Evolutionary conservation across 2,797 vertebrate species (phyloP).

Genomic region (Pelobates cultripes): DNA sequence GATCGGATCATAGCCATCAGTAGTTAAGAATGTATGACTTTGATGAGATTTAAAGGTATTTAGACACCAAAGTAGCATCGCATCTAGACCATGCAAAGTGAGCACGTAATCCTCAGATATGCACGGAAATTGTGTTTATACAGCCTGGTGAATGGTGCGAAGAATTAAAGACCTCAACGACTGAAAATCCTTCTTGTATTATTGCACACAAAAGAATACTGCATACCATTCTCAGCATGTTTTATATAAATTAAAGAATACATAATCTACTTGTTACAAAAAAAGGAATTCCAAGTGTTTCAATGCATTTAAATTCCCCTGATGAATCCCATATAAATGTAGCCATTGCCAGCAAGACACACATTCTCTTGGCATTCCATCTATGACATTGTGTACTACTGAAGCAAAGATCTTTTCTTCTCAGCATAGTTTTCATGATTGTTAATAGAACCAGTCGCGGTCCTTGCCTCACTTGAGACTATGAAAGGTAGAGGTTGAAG

Average conservation of each 20-base stretch:
- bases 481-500: too few species aligned
- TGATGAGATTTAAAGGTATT: constrained; percentile 47
- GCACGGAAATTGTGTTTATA: constrained; percentile 22
- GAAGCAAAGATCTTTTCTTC: background rate
- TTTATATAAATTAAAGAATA: constrained; percentile 27
- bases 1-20: constrained; percentile 39
- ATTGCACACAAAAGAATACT: constrained; percentile 28
- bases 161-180: constrained; percentile 21
- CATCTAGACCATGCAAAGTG: constrained; percentile 30
- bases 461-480: background rate
- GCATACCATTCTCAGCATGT: constrained; percentile 52
- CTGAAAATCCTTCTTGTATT: constrained; percentile 9
- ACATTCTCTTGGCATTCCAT: background rate
- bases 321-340: constrained; percentile 8
- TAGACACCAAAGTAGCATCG: constrained; percentile 27
- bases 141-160: constrained; percentile 12
- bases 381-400: background rate
- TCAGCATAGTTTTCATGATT: background rate
- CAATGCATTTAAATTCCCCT: constrained; percentile 21
- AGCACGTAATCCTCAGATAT: constrained; percentile 45
- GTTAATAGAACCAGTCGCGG: background rate
- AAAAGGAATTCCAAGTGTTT: constrained; percentile 37
- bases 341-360: background rate
- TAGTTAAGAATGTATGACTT: constrained; percentile 8
- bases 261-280: constrained; percentile 40